phyloP scores from a whole-genome alignment of 2,797 vertebrate species.

The Lophotriccus pileatus region DNA sequence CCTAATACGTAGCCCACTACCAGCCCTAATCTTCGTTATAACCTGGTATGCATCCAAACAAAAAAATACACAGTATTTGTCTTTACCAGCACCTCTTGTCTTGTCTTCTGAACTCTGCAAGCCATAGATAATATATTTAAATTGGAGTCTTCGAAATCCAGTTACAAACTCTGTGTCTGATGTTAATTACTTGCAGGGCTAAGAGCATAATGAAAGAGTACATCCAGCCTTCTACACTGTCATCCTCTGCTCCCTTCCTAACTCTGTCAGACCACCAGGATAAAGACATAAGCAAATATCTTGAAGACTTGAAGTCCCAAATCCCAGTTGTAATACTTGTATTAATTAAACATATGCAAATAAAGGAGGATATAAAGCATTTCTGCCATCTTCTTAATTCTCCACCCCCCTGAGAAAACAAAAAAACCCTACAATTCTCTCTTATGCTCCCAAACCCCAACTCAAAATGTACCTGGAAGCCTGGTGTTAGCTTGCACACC shows the following conservation, averaged over 20 bases:
- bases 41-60: not conserved
- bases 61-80: not conserved
- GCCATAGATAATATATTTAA: not conserved
- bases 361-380: not conserved
- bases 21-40: not conserved
- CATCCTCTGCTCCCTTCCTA: not conserved
- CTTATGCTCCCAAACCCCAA: not conserved
- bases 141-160: not conserved
- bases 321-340: not conserved
- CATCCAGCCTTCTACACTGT: not conserved
- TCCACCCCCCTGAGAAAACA: not conserved
- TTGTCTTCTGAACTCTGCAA: not conserved
- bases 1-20: not conserved
- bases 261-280: not conserved
- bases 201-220: not conserved
- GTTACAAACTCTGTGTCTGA: not conserved
- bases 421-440: not conserved
- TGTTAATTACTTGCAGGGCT: not conserved
- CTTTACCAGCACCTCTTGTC: not conserved
- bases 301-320: not conserved
- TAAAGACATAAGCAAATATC: not conserved
- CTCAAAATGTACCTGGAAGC: not conserved
- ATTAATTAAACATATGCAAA: not conserved
- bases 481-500: not conserved
- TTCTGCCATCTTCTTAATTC: not conserved